Conservation (phyloP, 2,888 invertebrate species). For the Pocota personata region DNA sequence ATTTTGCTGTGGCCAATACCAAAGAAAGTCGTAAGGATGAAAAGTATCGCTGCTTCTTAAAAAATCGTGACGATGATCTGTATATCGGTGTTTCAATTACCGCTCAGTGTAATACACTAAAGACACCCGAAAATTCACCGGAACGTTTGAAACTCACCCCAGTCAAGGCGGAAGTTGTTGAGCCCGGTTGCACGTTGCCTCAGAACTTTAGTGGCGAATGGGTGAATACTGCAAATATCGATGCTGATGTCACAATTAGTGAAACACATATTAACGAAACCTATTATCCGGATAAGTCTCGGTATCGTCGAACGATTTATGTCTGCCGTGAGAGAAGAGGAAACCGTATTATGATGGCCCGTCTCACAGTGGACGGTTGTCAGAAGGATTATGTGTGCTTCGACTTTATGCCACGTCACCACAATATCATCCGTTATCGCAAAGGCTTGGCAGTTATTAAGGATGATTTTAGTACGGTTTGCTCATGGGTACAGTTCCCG, state of each 20-base stretch:
- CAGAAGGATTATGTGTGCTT: conserved; percentile 99
- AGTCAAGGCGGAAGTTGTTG: conserved; percentile 94
- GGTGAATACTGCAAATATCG: conserved; percentile 98
- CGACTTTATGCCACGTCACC: conserved; percentile 97
- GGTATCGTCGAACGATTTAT: conserved; percentile 94
- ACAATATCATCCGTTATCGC: conserved; percentile 96
- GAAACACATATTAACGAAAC: conserved; percentile 98
- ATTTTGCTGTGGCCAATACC: conserved; percentile 98
- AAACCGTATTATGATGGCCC: conserved; percentile 96
- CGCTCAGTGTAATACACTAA: conserved; percentile 95
- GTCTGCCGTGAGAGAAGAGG: conserved; percentile 97
- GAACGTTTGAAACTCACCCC: conserved; percentile 94
- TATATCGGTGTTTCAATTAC: conserved; percentile 96
- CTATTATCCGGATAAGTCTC: conserved; percentile 95
- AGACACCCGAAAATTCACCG: conserved; percentile 96
- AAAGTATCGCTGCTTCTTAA: conserved; percentile 96
- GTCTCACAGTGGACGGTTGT: conserved; percentile 97
- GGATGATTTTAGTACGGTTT: conserved; percentile 95
- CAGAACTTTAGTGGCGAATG: conserved; percentile 97
- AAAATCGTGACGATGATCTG: conserved; percentile 96
- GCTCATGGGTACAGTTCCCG: conserved; percentile 96
- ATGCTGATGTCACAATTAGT: conserved; percentile 96
- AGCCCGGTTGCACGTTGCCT: conserved; percentile 95
- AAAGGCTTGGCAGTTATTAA: conserved; percentile 94
- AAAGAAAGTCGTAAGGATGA: conserved; percentile 98